phyloP scores from a whole-genome alignment of 2,888 invertebrate genomes.

The Mellilla xanthometata region DNA sequence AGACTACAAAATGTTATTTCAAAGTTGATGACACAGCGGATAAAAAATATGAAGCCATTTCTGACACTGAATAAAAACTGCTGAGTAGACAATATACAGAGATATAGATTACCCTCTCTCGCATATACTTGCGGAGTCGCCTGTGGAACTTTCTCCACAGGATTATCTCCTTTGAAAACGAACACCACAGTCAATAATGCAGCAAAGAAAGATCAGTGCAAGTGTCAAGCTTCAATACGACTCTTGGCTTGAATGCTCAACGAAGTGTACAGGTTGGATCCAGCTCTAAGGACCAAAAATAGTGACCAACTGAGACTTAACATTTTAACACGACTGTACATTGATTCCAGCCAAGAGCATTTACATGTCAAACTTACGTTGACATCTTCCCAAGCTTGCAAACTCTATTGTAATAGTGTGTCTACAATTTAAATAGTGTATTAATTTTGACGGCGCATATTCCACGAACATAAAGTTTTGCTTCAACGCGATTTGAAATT shows the following conservation, averaged over 20 bases:
- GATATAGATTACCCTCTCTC: slow-evolving; percentile 12
- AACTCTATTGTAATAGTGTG: slow-evolving; percentile 8
- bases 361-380: neutral
- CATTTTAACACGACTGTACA: no score
- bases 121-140: slow-evolving; percentile 17
- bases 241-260: no score
- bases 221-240: neutral
- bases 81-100: slow-evolving; percentile 3
- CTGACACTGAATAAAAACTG: slow-evolving; percentile 7
- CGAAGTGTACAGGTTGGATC: no score
- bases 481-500: no score
- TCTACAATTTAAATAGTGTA: slow-evolving; percentile 4
- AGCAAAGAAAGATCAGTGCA: slow-evolving; percentile 11
- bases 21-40: neutral
- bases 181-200: slow-evolving; percentile 12
- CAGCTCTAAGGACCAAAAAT: no score
- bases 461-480: no score
- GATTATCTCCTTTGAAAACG: slow-evolving; percentile 19
- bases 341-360: slow-evolving; percentile 6
- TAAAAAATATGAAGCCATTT: neutral
- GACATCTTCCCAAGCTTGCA: neutral
- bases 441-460: neutral
- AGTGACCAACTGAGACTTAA: no score
- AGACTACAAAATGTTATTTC: no score
- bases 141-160: slow-evolving; percentile 20